Evolutionary conservation across 2,888 invertebrate genomes (phyloP).

Genomic region (Agriopis marginaria): DNA sequence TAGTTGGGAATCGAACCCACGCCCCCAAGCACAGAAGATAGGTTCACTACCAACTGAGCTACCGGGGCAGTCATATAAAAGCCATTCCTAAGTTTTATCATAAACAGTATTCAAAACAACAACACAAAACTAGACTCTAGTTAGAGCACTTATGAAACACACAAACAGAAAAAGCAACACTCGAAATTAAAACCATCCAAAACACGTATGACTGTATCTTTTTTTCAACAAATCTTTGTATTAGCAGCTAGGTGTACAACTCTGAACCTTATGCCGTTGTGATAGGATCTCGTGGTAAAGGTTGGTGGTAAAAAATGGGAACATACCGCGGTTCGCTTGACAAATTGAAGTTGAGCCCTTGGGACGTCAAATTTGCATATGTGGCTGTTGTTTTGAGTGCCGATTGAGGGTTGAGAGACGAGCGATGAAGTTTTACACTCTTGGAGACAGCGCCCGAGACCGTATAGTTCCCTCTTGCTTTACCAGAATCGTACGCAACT

Average conservation of each 20-base stretch:
- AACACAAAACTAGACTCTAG: background rate
- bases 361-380: conserved; percentile 73
- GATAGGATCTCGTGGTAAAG: conserved; percentile 41
- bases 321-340: conserved; percentile 59
- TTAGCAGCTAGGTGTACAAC: conserved; percentile 9
- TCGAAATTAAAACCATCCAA: conserved; percentile 41
- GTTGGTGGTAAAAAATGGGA: conserved; percentile 48
- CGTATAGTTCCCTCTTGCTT: too few species aligned
- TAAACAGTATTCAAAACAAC: background rate
- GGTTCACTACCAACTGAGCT: too few species aligned
- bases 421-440: conserved; percentile 1
- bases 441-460: too few species aligned
- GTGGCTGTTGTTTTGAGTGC: conserved; percentile 60
- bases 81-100: background rate
- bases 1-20: too few species aligned
- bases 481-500: too few species aligned
- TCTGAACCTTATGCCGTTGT: conserved; percentile 43
- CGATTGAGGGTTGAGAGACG: conserved; percentile 18
- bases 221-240: conserved; percentile 32
- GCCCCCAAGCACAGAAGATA: too few species aligned
- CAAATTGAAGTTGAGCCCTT: conserved; percentile 74
- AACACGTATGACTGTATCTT: conserved; percentile 33
- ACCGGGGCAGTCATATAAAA: too few species aligned
- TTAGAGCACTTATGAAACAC: conserved; percentile 10
- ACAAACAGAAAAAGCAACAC: conserved; percentile 23